Conservation (phyloP, 2,113 vertebrate genomes). For the Hipposideros armiger region DNA sequence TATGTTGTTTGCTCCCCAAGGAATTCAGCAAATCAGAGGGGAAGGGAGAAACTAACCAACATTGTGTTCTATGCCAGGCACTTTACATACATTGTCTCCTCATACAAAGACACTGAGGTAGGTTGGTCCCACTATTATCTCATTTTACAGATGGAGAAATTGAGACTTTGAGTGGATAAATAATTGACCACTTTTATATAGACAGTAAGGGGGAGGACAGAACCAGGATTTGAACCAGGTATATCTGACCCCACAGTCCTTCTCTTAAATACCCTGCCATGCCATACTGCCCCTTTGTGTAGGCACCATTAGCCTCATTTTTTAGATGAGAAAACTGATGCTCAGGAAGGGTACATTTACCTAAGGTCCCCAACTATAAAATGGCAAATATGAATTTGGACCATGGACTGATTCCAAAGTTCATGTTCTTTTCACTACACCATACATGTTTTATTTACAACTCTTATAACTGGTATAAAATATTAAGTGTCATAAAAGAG, state of each 20-base stretch:
- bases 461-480: not conserved
- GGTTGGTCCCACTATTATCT: not conserved
- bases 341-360: not conserved
- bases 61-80: not conserved
- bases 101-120: slow-evolving; percentile 5
- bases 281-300: not conserved
- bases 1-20: not conserved
- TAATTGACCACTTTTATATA: slow-evolving; percentile 14
- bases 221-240: not conserved
- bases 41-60: not conserved
- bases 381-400: slow-evolving; percentile 22
- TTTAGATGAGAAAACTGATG: slow-evolving; percentile 11
- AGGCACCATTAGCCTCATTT: not conserved
- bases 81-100: not conserved
- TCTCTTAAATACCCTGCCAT: not conserved
- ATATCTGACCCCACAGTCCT: not conserved
- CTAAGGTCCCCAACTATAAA: not conserved
- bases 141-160: not conserved
- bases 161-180: not conserved
- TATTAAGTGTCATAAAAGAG: not conserved
- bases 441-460: slow-evolving; percentile 19
- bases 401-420: not conserved
- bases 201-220: not conserved
- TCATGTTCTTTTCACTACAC: not conserved
- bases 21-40: not conserved